A percentile compares a stretch with the other conserved stretches of the same genome.
Conservation (phyloP, 64 coral and sea anemone species). For the Montipora foliosa region DNA sequence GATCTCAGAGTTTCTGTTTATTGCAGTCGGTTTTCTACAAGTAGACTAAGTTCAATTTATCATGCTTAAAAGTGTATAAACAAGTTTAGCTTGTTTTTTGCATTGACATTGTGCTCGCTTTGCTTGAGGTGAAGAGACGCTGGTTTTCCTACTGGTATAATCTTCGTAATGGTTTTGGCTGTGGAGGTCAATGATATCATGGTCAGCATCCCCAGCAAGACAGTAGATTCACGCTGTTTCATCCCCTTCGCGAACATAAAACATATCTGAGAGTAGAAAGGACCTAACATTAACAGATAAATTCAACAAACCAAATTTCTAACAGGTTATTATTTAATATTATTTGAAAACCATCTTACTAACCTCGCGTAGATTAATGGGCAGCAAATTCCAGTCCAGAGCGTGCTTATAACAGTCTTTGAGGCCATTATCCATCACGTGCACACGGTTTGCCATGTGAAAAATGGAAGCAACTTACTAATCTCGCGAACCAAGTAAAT, state of each 20-base stretch:
- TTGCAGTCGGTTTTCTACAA: too few species aligned
- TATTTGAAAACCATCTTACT: neutral
- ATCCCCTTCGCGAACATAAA: neutral
- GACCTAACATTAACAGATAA: neutral
- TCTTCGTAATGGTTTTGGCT: too few species aligned
- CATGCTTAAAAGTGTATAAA: too few species aligned
- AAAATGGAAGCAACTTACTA: neutral
- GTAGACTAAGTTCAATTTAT: too few species aligned
- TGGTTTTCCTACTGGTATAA: too few species aligned
- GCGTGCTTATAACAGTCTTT: neutral
- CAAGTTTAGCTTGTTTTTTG: too few species aligned
- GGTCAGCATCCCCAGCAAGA: neutral
- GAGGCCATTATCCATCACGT: neutral
- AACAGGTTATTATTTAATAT: neutral
- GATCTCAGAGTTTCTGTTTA: too few species aligned
- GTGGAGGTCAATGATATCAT: neutral
- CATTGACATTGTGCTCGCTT: too few species aligned
- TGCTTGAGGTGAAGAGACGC: too few species aligned
- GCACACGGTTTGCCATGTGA: neutral
- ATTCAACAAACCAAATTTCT: neutral
- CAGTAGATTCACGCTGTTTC: conserved; percentile 9
- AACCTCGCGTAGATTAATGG: neutral
- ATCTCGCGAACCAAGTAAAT: neutral
- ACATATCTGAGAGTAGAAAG: conserved; percentile 10
- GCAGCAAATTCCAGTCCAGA: neutral